phyloP scores from a whole-genome alignment of 2,888 invertebrate species.

The Agrenia bidenticulata region DNA sequence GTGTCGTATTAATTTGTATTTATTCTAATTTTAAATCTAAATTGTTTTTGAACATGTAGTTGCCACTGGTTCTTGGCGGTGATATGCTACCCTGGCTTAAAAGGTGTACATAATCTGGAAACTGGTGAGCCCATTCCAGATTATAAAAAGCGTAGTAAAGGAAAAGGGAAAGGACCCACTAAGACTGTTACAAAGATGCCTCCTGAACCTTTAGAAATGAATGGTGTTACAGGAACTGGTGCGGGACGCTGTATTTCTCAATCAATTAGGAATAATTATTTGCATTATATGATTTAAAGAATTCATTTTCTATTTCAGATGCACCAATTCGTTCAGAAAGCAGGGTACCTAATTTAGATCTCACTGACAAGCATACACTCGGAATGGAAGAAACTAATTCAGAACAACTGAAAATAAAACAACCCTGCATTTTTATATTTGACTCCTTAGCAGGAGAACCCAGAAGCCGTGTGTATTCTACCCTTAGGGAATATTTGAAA shows the following conservation, averaged over 20 bases:
- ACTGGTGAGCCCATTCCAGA: conserved; percentile 26
- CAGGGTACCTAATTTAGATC: too few relatives aligned
- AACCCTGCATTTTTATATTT: conserved; percentile 88
- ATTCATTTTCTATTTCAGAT: not conserved
- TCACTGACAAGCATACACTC: too few relatives aligned
- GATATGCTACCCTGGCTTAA: conserved; percentile 87
- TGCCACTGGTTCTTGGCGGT: conserved; percentile 97
- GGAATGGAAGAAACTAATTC: conserved; percentile 23
- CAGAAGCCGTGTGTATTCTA: conserved; percentile 80
- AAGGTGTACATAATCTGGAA: conserved; percentile 56
- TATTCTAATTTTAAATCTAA: not conserved
- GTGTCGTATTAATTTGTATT: conserved; percentile 47
- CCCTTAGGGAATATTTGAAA: conserved; percentile 84
- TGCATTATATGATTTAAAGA: not conserved
- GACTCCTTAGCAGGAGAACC: conserved; percentile 84
- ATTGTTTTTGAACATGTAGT: conserved; percentile 55
- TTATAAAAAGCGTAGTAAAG: conserved; percentile 20
- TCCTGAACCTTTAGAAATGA: not conserved
- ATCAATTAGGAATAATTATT: not conserved
- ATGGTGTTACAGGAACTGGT: not conserved
- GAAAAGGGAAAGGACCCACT: not conserved
- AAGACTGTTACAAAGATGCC: not conserved
- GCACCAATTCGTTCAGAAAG: too few relatives aligned
- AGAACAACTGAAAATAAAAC: conserved; percentile 33
- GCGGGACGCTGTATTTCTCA: not conserved